phyloP scores from a whole-genome alignment of 1,140 invertebrate genomes.

The Neotoxoptera formosana region DNA sequence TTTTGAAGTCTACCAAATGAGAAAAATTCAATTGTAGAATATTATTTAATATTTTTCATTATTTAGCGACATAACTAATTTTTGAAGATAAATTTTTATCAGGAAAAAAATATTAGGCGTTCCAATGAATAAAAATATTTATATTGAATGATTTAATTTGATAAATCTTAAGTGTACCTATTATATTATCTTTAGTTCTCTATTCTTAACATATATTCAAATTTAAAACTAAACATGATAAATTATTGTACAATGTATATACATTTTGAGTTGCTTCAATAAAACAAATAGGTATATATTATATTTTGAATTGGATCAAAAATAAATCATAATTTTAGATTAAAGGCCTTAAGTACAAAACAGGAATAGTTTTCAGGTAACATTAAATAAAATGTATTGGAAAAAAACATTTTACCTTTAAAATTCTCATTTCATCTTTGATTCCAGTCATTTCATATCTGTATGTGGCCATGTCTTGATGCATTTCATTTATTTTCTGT shows the following conservation, averaged over 20 bases:
- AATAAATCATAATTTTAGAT: background rate
- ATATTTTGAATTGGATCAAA: background rate
- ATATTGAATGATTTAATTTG: background rate
- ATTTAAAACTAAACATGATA: background rate
- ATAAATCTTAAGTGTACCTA: background rate
- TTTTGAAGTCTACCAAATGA: background rate
- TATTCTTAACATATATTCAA: background rate
- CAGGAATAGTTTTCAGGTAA: background rate
- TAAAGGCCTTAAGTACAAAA: background rate
- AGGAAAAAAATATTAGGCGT: background rate
- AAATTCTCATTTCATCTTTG: constrained; percentile 83
- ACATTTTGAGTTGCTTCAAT: background rate
- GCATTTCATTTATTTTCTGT: constrained; percentile 83
- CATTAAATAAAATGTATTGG: background rate
- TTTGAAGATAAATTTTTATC: background rate
- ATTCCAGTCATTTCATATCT: constrained; percentile 87
- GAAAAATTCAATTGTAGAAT: background rate
- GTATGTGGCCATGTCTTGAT: constrained; percentile 85
- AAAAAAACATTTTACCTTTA: constrained; percentile 58
- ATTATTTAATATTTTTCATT: background rate
- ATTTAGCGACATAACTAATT: background rate
- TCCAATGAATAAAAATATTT: background rate
- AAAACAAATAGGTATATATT: background rate
- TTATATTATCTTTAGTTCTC: background rate
- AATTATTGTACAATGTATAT: background rate